Conservation (phyloP, 2,888 invertebrate species). For the Chloroclystis v-ata region DNA sequence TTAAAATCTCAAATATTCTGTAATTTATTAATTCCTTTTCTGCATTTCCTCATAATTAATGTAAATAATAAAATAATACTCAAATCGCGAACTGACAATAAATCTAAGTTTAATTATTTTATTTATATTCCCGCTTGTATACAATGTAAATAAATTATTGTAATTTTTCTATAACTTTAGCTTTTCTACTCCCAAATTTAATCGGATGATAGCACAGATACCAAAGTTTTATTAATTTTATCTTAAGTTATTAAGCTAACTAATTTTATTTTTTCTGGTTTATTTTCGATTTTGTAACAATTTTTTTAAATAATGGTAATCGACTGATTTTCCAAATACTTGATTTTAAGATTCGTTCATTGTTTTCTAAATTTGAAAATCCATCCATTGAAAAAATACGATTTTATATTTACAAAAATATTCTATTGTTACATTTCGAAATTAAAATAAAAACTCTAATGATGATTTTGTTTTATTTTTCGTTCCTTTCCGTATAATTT, state of each 20-base stretch:
- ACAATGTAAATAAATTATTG: conserved; percentile 65
- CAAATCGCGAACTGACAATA: conserved; percentile 77
- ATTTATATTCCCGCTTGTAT: conserved; percentile 49
- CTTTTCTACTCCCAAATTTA: conserved; percentile 71
- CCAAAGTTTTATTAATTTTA: conserved; percentile 76
- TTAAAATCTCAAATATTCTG: conserved; percentile 14
- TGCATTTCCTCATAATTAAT: conserved; percentile 50
- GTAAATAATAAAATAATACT: conserved; percentile 67
- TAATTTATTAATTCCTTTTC: conserved; percentile 27
- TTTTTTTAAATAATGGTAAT: conserved; percentile 31
- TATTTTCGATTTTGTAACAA: conserved; percentile 55
- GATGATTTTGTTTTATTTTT: conserved; percentile 59
- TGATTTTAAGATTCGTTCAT: conserved; percentile 24
- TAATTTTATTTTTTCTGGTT: conserved; percentile 48
- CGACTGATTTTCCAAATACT: conserved; percentile 30
- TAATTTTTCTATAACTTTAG: conserved; percentile 63
- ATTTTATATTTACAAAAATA: conserved; percentile 66
- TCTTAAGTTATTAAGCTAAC: conserved; percentile 69
- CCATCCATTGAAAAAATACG: conserved; percentile 73
- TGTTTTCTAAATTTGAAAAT: conserved; percentile 51
- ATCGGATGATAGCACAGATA: conserved; percentile 75
- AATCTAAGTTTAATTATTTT: conserved; percentile 65
- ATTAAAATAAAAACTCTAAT: conserved; percentile 66
- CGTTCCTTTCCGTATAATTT: conserved; percentile 40
- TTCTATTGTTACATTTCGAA: conserved; percentile 72